Base-by-base conservation (phyloP, 2,888 invertebrate species). In the Macaria liturata region DNA sequence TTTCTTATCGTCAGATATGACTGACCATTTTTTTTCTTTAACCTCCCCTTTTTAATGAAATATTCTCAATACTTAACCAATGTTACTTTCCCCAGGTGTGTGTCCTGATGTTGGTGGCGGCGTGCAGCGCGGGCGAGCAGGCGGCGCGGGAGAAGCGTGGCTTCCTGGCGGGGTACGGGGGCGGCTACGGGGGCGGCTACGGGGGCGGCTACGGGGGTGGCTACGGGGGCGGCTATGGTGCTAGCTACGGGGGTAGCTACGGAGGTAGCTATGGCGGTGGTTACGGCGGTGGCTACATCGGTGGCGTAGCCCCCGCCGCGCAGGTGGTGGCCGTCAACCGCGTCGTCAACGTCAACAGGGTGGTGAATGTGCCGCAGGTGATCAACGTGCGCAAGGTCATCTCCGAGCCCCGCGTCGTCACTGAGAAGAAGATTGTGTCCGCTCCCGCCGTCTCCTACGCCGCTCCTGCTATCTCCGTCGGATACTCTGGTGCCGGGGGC, bases 361-460 rank as follows among this genome's bases (percentile, higher is more conserved):
- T 75, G 64, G 68, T 81, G 59, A 64, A 67, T 53, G 78, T 79
- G 59, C 81, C 81, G n/a, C 73, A 77, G 59, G 74, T 78, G 50
- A 68, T 79, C 56, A 62, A 56, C 59, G 79, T 81, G 47, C 80
- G 73, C 68, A 84, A 78, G 68, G 65, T 80, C 49, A 75, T 86
- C 69, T 78, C 82, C 66, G 80, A 73, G 58, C 83, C 81, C 49
- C 79, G 80, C 68, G 76, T 83, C 60, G 75, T 88, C 69, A 72
- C 80, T 49, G 81, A 79, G 64, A 76, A 78, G 66, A 73, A 74
- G 68, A 72, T 81, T 54, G 68, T 74, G 62, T 67, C 77, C 61
- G 63, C 70, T 59, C 75, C 75, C 60, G 65, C 64, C 44, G 61
- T 54, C 59, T 5, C 42, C 20, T 20, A 20, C 20, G 20, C 77